Evolutionary conservation across 2,888 invertebrate genomes (phyloP), one percentile per base, ranked within the genome.

Genomic region (Parapristionchus giblindavisi): DNA sequence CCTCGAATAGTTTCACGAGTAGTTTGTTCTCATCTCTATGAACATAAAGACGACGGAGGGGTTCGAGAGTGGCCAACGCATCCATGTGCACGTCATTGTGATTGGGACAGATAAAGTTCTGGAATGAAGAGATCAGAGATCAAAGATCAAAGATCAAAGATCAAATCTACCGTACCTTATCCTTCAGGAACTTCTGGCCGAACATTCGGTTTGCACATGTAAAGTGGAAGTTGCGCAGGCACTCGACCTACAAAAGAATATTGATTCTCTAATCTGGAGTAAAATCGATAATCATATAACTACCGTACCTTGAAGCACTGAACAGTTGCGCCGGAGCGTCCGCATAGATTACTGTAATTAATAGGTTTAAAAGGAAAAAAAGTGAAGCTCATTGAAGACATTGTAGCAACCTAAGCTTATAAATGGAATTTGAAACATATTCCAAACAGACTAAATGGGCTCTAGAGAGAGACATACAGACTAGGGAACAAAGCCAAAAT

Each of bases 21-120:
- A 98, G 96, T 14, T 94, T 92, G 89, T 95, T 96, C 89, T 99
- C 99, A 89, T 99, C 98, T 71, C 99, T 92, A 84, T 96, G 94
- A 34, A 99, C 93, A 90, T 94, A 99, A 71, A 99, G 96, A 75
- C 96, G 91, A 43, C 99, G 92, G 75, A 99, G 90, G 0, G 94
- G 94, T 24, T 93, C 94, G 79, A 99, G 90, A 8, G 63, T 60
- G 5, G 82, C 79, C 3, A 75, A n/a, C 51, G 79, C 78, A 8
- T 84, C 85, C 2, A 71, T 68, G 29, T 79, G 74, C 6, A 83
- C 77, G 32, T 81, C 80, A 32, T 78, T 74, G 89, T 99, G 99
- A 38, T 92, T 92, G 1, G 93, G 92, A 90, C 99, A 99, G 88
- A 93, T 94, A 21, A 95, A 92, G 27, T 94, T 93, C 92, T 92